Evolutionary conservation across 1,140 invertebrate genomes (phyloP).

Genomic region (Cherax quadricarinatus): DNA sequence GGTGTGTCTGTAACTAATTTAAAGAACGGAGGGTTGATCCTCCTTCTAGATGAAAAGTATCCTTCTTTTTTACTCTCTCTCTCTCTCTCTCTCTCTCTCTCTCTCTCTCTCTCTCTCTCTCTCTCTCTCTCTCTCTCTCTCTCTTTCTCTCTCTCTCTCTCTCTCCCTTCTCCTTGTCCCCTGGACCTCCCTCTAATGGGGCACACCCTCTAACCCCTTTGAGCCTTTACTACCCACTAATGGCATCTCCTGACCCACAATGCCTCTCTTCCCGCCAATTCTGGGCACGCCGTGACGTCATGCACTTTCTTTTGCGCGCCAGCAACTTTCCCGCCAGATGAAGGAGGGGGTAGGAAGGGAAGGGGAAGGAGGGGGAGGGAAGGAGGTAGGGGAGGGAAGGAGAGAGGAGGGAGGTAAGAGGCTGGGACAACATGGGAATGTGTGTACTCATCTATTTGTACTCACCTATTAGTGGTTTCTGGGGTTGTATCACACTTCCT

Average conservation of each 20-base stretch:
- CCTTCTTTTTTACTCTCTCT: not conserved
- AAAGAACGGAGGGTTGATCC: too few relatives aligned
- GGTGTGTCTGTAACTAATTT: too few relatives aligned
- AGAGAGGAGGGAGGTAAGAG: not conserved
- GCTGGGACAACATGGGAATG: not conserved
- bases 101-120: not conserved
- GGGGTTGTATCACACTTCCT: too few relatives aligned
- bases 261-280: not conserved
- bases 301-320: constrained; percentile 20
- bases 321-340: constrained; percentile 17
- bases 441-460: too few relatives aligned
- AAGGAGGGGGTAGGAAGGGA: not conserved
- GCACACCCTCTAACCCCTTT: too few relatives aligned
- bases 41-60: not conserved
- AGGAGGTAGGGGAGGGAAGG: not conserved
- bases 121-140: constrained; percentile 29
- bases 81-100: not conserved
- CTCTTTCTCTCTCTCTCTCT: constrained; percentile 12
- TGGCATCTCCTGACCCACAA: not conserved
- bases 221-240: too few relatives aligned
- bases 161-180: not conserved
- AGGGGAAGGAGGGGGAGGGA: not conserved
- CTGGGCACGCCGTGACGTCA: constrained; percentile 5
- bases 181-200: not conserved
- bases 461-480: too few relatives aligned